Evolutionary conservation across 64 coral and sea anemone genomes (phyloP), one percentile per base, ranked within the genome.

Genomic region (Montipora capricornis): DNA sequence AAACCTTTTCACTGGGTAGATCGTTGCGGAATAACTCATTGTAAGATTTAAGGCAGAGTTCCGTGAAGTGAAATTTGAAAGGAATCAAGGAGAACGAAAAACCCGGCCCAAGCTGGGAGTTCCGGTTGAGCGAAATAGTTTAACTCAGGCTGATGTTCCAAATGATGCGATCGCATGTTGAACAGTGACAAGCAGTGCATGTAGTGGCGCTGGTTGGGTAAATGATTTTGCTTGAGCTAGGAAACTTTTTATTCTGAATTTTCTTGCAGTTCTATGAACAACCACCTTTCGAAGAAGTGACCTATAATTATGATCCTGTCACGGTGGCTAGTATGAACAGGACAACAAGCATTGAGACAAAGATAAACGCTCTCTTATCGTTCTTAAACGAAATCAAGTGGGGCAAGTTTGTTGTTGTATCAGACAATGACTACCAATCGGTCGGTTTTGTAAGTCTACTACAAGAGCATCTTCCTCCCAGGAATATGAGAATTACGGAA

Each of bases 321-420:
- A 61, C 29, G 16, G 81, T 84, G 13, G 58, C 81, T 5, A 84
- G 46, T 24, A 47, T 86, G 9, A 86, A 86, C 19, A 47, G 19
- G 49, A 20, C 17, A 22, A 71, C 82, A 20, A 86, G 66, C 46
- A 5, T 8, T 4, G 14, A 71, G 46, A 86, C 82, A 1, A 68
- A 73, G 82, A 68, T 69, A 20, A 71, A n/a, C 17, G 82, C 82
- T 16, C 69, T 95, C 0, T 47, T 83, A 5, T n/a, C 60, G 9
- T 76, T 95, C 19, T 68, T 90, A 5, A 19, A 90, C 2, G 50
- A 44, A 11, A 58, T 95, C 1, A 78, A 20, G 8, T 85, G 88
- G 93, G 66, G n/a, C 15, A 95, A 95, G 47, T 90, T 95, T 51
- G 47, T 84, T 49, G 88, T 71, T 20, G 22, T 95, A 17, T 12